Base-by-base conservation (phyloP, 2,113 vertebrate species). In the Pteruthius melanotis region DNA sequence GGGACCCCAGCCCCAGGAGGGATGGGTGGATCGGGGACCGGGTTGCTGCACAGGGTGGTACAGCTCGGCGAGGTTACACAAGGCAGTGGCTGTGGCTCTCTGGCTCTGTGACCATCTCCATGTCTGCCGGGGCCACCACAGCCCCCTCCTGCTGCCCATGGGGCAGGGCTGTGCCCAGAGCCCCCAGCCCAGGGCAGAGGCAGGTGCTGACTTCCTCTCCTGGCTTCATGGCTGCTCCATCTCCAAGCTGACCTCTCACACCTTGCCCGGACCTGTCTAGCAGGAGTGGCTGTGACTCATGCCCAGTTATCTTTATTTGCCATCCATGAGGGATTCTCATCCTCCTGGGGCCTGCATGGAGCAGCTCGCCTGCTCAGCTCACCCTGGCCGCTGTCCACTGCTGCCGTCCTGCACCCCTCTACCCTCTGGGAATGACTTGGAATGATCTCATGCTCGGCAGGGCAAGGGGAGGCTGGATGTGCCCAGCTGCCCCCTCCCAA, bases 91-190 rank as follows among this genome's bases (percentile, higher is more conserved):
- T 33, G 16, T 59, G 65, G 19, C n/a, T 74, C 4, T 2, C 18
- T 4, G 5, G 24, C 39, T 28, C 39, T 0, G 0, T 15, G 65
- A 42, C 44, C 47, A 7, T n/a, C 42, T 75, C 33, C 0, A 0
- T n/a, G 53, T 27, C 26, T 4, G 2, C 47, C 0, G 1, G 22
- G 39, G 59, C 26, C 63, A 77, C 15, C 44, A 17, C 28, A 10
- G 52, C 31, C 21, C 31, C 47, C 19, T 80, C 45, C 40, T 76
- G 64, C 40, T 14, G 12, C 35, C 40, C 0, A 0, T 2, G 15
- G 49, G 87, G n/a, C 22, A 42, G 42, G 54, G 30, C 47, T 1
- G 1, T 54, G 47, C 20, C 27, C 2, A 2, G 49, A 92, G 33
- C 11, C 33, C 42, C 63, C 6, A 1, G 15, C 47, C n/a, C 1